Conservation (phyloP, 2,797 vertebrate species). For the Typhlichthys subterraneus region DNA sequence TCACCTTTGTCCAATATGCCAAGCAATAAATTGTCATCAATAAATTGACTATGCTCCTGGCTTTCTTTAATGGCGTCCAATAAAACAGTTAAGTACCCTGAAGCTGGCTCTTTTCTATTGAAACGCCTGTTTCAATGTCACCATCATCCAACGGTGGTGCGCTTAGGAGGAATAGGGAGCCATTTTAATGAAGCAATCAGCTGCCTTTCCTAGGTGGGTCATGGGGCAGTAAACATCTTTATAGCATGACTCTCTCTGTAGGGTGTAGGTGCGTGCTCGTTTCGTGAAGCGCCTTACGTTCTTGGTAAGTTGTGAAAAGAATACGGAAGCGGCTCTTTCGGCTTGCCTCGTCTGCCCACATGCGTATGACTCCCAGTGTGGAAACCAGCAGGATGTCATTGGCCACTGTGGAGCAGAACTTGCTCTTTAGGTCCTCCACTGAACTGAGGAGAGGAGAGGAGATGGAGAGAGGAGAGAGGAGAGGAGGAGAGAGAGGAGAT, state of each 20-base stretch:
- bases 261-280: background rate
- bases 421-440: conserved; percentile 94
- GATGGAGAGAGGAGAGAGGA: background rate
- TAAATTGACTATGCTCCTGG: conserved; percentile 16
- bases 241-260: conserved; percentile 1
- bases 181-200: conserved; percentile 10
- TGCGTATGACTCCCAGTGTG: conserved; percentile 91
- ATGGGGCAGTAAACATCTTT: conserved; percentile 20
- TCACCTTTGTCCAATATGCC: conserved; percentile 20
- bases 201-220: background rate
- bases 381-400: conserved; percentile 96
- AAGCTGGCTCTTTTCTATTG: conserved; percentile 32
- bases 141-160: conserved; percentile 1
- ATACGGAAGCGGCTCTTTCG: conserved; percentile 94
- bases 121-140: background rate
- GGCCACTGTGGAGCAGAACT: conserved; percentile 98
- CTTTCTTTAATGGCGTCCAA: conserved; percentile 28
- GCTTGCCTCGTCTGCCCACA: conserved; percentile 98
- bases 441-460: conserved; percentile 65
- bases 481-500: conserved; percentile 1
- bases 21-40: conserved; percentile 34
- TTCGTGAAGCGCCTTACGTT: conserved; percentile 85
- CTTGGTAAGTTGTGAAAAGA: conserved; percentile 98
- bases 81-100: conserved; percentile 14
- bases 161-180: conserved; percentile 6